phyloP scores from a whole-genome alignment of 2,888 invertebrate genomes.

The Cosmia pyralina region DNA sequence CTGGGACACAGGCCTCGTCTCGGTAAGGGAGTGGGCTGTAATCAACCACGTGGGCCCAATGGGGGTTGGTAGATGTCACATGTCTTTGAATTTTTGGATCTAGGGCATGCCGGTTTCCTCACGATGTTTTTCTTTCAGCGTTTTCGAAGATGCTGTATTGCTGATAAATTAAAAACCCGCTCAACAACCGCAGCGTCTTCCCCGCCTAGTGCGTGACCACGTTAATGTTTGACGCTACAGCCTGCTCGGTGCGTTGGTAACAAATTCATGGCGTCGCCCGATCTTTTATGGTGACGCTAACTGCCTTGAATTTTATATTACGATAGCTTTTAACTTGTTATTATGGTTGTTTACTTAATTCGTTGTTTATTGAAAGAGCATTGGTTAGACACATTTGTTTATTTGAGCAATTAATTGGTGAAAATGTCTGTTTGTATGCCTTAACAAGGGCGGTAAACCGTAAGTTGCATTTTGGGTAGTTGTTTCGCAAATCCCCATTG shows the following conservation, averaged over 20 bases:
- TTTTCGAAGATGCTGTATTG: neutral
- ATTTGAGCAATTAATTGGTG: neutral
- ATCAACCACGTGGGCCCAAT: too few relatives aligned
- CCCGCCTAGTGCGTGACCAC: slow-evolving; percentile 16
- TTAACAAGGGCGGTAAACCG: too few relatives aligned
- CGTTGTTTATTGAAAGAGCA: neutral
- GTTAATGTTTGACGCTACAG: slow-evolving; percentile 54
- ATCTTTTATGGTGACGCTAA: slow-evolving; percentile 59
- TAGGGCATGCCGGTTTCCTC: too few relatives aligned
- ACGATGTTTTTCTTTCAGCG: too few relatives aligned
- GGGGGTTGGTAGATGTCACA: too few relatives aligned
- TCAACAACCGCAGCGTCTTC: neutral
- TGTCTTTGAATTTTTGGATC: too few relatives aligned
- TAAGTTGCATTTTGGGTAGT: too few relatives aligned
- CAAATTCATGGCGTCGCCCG: slow-evolving; percentile 67
- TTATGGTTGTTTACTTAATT: neutral
- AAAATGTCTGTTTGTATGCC: neutral
- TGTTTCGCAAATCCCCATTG: too few relatives aligned
- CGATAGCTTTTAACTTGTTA: slow-evolving; percentile 10
- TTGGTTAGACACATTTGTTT: neutral
- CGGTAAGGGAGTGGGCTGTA: too few relatives aligned
- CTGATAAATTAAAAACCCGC: neutral
- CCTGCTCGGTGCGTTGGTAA: slow-evolving; percentile 56
- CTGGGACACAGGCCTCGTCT: too few relatives aligned
- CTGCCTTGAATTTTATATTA: slow-evolving; percentile 59